Evolutionary conservation across 2,888 invertebrate genomes (phyloP).

Genomic region (Cataglyphis livida): DNA sequence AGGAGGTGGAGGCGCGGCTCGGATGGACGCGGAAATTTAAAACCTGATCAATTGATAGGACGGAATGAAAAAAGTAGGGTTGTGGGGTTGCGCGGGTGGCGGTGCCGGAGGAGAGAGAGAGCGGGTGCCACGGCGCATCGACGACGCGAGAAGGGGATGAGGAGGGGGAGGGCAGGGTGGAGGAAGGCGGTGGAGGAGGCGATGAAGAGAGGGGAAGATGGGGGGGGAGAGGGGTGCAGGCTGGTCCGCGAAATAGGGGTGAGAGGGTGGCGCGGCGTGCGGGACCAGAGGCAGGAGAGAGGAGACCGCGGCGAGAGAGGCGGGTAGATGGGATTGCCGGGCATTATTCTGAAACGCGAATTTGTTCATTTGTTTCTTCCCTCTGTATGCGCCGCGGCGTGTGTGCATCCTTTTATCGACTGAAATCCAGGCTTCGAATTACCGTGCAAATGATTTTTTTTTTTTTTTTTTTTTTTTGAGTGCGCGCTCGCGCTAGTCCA

Average conservation of each 20-base stretch:
- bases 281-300: constrained; percentile 53
- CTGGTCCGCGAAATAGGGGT: constrained; percentile 65
- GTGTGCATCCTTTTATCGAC: constrained; percentile 86
- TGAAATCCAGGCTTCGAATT: constrained; percentile 86
- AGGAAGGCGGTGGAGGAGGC: constrained; percentile 73
- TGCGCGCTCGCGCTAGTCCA: constrained; percentile 69
- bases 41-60: constrained; percentile 86
- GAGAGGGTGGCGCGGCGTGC: constrained; percentile 52
- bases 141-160: constrained; percentile 67
- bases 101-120: constrained; percentile 71
- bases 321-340: constrained; percentile 85
- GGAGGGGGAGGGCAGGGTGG: constrained; percentile 67
- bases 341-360: constrained; percentile 86
- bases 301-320: constrained; percentile 70
- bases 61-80: constrained; percentile 86
- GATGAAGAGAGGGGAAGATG: constrained; percentile 70
- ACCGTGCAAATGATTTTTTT: constrained; percentile 86
- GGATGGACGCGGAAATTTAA: constrained; percentile 86
- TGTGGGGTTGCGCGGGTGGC: constrained; percentile 80
- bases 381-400: constrained; percentile 85
- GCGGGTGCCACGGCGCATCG: constrained; percentile 72
- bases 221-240: constrained; percentile 67
- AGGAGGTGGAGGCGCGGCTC: constrained; percentile 84
- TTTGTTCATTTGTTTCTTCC: constrained; percentile 86
- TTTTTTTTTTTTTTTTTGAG: constrained; percentile 74